phyloP scores from a whole-genome alignment of 2,113 vertebrate genomes.

The Gnathonemus longibarbis region DNA sequence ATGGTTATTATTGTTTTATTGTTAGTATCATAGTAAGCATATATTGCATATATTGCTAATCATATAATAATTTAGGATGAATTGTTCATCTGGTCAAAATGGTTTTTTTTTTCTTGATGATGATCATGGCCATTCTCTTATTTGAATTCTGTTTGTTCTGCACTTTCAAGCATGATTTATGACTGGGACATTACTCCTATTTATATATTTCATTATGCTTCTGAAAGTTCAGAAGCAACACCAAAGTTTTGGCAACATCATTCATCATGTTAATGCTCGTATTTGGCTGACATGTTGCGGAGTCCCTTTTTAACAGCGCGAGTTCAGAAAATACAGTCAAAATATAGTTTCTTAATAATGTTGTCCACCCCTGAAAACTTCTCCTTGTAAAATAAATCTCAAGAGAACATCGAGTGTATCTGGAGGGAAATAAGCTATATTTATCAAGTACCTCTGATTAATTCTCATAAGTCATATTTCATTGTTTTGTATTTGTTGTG shows the following conservation, averaged over 20 bases:
- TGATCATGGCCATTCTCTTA: constrained; percentile 14
- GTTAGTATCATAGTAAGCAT: not conserved
- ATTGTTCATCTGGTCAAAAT: not conserved
- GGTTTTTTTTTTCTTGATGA: constrained; percentile 5
- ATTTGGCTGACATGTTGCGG: not conserved
- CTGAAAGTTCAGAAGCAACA: constrained; percentile 21
- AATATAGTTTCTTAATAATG: constrained; percentile 10
- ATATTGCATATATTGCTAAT: not conserved
- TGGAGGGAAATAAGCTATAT: not conserved
- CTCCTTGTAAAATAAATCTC: not conserved
- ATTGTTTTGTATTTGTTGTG: not conserved
- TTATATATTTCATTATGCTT: constrained; percentile 4
- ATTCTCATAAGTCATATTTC: not conserved
- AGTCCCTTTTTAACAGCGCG: not conserved
- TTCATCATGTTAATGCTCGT: constrained; percentile 21
- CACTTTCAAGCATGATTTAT: constrained; percentile 26
- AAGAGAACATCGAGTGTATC: not conserved
- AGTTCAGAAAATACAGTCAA: not conserved
- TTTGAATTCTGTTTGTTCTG: constrained; percentile 21
- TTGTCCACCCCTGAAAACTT: not conserved
- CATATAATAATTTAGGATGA: not conserved
- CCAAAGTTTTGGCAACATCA: constrained; percentile 16
- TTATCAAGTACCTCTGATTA: not conserved
- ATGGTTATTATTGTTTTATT: not conserved
- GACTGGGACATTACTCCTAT: constrained; percentile 17